These are phyloP conservation scores for Hypsopygia costalis DNA, from an alignment of 2,888 invertebrate species.

Conservation along the genomic window DNA sequence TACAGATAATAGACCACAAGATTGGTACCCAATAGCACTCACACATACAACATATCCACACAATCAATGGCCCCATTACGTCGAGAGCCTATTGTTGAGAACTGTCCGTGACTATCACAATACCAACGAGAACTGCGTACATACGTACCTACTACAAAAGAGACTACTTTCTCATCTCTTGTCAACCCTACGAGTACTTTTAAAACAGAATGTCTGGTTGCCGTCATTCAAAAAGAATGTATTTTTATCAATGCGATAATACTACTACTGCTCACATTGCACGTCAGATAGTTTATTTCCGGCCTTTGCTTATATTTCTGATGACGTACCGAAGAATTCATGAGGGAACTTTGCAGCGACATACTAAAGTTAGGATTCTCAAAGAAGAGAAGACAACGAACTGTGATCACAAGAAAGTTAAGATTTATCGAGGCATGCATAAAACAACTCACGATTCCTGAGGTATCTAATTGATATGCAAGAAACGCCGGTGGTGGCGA, in stretches of 20 bases:
- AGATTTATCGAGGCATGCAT: slow-evolving; percentile 39
- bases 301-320: not conserved
- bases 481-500: slow-evolving; percentile 23
- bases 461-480: slow-evolving; percentile 44
- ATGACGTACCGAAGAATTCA: not conserved
- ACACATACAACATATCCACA: slow-evolving; percentile 54
- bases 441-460: slow-evolving; percentile 35
- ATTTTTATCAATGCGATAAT: too few relatives aligned
- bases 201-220: too few relatives aligned
- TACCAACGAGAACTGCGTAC: slow-evolving; percentile 53
- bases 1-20: slow-evolving; percentile 37
- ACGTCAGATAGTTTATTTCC: not conserved
- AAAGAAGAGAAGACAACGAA: slow-evolving; percentile 7
- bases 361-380: not conserved
- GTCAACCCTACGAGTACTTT: slow-evolving; percentile 17
- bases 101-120: slow-evolving; percentile 69
- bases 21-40: slow-evolving; percentile 45
- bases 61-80: slow-evolving; percentile 75
- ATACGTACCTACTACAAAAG: slow-evolving; percentile 39
- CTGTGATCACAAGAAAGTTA: slow-evolving; percentile 43
- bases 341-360: too few relatives aligned
- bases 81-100: slow-evolving; percentile 70
- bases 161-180: slow-evolving; percentile 47
- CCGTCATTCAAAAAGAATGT: too few relatives aligned
- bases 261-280: not conserved